Percentiles rank a stretch among this genome's conserved stretches.
These are phyloP conservation scores for Bryconaethiops microstoma DNA, from an alignment of 2,797 vertebrate genomes.

Conservation along the genomic window DNA sequence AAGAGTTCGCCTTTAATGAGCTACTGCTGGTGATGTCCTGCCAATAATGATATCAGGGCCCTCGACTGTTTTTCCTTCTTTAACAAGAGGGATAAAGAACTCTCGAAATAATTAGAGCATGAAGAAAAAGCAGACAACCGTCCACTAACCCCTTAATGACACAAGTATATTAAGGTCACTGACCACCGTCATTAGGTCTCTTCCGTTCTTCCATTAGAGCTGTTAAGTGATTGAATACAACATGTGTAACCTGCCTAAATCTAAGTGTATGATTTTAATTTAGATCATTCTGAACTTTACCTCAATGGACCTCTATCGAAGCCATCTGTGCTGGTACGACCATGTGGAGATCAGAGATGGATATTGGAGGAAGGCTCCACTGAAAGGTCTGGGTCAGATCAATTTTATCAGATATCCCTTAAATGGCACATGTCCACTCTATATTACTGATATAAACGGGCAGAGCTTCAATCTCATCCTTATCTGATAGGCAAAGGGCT, in stretches of 20 bases:
- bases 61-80: not conserved
- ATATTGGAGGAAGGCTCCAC: conserved; percentile 95
- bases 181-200: not conserved
- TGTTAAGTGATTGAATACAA: not conserved
- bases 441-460: not conserved
- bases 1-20: conserved; percentile 14
- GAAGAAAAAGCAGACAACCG: not conserved
- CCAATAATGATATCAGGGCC: conserved; percentile 3
- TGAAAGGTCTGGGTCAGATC: conserved; percentile 82
- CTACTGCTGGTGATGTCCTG: not conserved
- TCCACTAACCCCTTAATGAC: not conserved
- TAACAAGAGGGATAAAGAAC: not conserved
- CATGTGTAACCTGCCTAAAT: not conserved
- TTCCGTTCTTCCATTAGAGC: not conserved
- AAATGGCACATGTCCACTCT: not conserved
- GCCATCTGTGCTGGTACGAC: conserved; percentile 98
- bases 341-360: conserved; percentile 98
- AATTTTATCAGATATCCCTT: not conserved
- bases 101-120: conserved; percentile 12
- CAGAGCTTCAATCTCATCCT: not conserved
- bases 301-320: conserved; percentile 96
- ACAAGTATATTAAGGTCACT: not conserved
- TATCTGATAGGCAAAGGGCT: not conserved
- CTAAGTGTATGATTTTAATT: conserved; percentile 56
- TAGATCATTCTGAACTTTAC: conserved; percentile 99